Base-by-base conservation (phyloP, 1,140 invertebrate genomes). In the Heliconius hermathena region DNA sequence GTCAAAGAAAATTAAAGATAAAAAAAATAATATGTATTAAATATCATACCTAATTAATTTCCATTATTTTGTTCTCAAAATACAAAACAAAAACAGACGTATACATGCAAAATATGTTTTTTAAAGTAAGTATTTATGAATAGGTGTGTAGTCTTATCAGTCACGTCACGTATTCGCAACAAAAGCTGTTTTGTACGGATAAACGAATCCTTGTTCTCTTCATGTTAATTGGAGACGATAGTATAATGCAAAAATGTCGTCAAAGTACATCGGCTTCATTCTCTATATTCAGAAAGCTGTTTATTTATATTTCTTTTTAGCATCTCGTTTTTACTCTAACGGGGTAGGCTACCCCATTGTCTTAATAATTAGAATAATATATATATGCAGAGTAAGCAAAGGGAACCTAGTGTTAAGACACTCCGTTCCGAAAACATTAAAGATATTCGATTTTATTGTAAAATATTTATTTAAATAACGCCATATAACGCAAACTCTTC, bases 161-260 rank as follows among this genome's bases (percentile, higher is more conserved):
- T 80, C 84, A 38, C 73, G 80, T 84, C 85, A 86, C 85, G 83
- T 86, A 86, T 49, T 41, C 66, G 72, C 73, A 74, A 85, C 83
- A 87, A 85, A 87, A 82, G 79, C 79, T 81, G 81, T 83, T 83
- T 85, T 82, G 84, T 81, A 78, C 76, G 83, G 83, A 87, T 85
- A 85, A 85, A 85, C 79, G 81, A 84, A 84, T 80, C 81, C 76
- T 80, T 76, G 84, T 83, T 81, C 85, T 88, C 78, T 76, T 76
- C 76, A 81, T 81, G 79, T 77, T 81, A 78, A 78, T 81, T 78
- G 73, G 73, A 70, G 33, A 76, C 74, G 73, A 74, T 71, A 73
- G 33, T 77, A 70, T 81, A 81, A 81, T 78, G 74, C 54, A 52
- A 52, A 78, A 73, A 49, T 78, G 70, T 78, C 74, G 38, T 52